Percentiles rank a stretch among this genome's conserved stretches.
Evolutionary conservation across 1,140 invertebrate species (phyloP).

Genomic region (Cyphomyrmex costatus): DNA sequence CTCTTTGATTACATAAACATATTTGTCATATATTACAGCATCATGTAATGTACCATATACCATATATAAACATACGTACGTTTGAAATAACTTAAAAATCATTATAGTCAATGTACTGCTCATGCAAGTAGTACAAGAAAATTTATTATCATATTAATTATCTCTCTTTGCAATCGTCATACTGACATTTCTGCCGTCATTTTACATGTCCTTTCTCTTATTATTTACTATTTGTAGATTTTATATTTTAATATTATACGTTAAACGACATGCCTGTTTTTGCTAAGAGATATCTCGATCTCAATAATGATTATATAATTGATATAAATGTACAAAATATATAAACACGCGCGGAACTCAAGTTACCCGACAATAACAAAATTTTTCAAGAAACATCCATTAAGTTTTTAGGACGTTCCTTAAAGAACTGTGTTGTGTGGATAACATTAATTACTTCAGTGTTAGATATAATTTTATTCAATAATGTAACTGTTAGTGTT

Average conservation of each 20-base stretch:
- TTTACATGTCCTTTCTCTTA: constrained; percentile 10
- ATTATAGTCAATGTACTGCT: neutral
- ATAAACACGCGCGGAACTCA: no score
- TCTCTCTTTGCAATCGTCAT: neutral
- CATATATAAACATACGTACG: neutral
- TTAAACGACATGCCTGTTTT: neutral
- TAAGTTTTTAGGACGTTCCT: no score
- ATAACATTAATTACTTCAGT: no score
- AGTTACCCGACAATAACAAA: no score
- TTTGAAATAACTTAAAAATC: neutral
- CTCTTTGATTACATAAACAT: neutral
- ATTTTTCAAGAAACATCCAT: no score
- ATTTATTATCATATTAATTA: constrained; percentile 13
- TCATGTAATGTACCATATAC: neutral
- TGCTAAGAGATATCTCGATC: neutral
- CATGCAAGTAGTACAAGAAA: neutral
- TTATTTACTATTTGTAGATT: constrained; percentile 1
- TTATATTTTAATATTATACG: neutral
- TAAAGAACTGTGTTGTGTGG: no score
- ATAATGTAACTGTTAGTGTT: no score
- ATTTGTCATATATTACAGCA: neutral
- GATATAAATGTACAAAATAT: neutral
- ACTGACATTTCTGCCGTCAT: neutral
- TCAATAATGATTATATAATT: neutral
- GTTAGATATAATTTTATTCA: no score